phyloP scores from a whole-genome alignment of 2,888 invertebrate genomes.

The Cantharis nigra region DNA sequence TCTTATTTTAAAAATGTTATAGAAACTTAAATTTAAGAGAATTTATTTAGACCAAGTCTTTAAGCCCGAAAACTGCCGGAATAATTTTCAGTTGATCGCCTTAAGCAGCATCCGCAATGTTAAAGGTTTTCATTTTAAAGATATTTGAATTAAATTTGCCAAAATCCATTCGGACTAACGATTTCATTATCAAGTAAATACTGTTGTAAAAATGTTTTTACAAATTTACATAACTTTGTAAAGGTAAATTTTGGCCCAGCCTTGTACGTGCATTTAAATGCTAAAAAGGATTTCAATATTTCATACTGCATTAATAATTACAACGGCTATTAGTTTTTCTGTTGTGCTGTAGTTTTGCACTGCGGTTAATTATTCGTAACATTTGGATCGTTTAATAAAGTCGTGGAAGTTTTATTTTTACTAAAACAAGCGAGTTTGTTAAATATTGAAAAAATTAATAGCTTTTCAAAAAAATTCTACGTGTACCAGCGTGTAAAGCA shows the following conservation, averaged over 20 bases:
- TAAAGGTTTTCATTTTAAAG: not conserved
- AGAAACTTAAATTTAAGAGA: not conserved
- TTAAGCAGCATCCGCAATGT: not conserved
- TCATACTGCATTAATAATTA: not conserved
- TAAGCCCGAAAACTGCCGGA: not conserved
- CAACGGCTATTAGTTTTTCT: not conserved
- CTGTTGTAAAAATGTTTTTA: not conserved
- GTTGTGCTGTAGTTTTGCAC: slow-evolving; percentile 12
- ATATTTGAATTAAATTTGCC: not conserved
- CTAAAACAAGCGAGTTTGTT: not conserved
- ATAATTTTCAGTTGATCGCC: not conserved
- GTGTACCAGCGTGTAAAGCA: not conserved
- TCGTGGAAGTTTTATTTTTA: not conserved
- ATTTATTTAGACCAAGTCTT: not conserved
- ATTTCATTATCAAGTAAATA: not conserved
- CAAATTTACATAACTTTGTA: not conserved
- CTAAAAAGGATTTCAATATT: not conserved
- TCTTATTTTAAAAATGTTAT: not conserved
- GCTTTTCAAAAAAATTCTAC: not conserved
- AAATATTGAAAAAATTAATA: not conserved
- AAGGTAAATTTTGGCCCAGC: not conserved
- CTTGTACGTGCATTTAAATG: not conserved
- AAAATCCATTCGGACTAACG: not conserved
- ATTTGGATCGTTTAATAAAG: slow-evolving; percentile 2
- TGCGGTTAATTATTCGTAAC: slow-evolving; percentile 26